A percentile compares a stretch with the other conserved stretches of the same genome.
These are phyloP conservation scores for Papilio polyxenes DNA, from an alignment of 1,140 invertebrate species.

Conservation along the genomic window DNA sequence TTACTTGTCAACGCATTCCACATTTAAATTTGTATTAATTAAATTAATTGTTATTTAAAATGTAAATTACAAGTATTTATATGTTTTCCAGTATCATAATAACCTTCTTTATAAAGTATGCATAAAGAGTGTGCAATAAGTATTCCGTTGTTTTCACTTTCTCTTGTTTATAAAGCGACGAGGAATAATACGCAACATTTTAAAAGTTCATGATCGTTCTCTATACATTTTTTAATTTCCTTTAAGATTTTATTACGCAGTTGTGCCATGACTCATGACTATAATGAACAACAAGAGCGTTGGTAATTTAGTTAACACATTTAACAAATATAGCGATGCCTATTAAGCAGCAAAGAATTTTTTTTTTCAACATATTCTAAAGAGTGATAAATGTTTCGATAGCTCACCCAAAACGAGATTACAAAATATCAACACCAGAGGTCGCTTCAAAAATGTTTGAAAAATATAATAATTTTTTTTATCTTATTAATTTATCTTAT, in stretches of 20 bases:
- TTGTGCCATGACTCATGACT: slow-evolving; percentile 1
- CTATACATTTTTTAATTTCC: slow-evolving; percentile 9
- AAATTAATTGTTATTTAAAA: slow-evolving; percentile 36
- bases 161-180: neutral
- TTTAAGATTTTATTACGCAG: slow-evolving; percentile 7
- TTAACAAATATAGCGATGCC: neutral
- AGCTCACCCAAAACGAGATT: neutral
- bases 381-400: neutral
- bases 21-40: neutral
- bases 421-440: too few relatives aligned
- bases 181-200: neutral
- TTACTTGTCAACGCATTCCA: neutral
- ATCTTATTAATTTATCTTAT: too few relatives aligned
- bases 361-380: neutral
- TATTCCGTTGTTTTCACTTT: neutral
- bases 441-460: too few relatives aligned
- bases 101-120: neutral
- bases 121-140: slow-evolving; percentile 4
- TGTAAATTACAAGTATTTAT: slow-evolving; percentile 26
- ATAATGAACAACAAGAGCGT: neutral
- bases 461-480: too few relatives aligned
- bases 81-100: slow-evolving; percentile 1
- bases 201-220: slow-evolving; percentile 5
- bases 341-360: neutral
- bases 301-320: slow-evolving; percentile 18